Conservation (phyloP, 2,888 invertebrate genomes). For the Parapristionchus giblindavisi region DNA sequence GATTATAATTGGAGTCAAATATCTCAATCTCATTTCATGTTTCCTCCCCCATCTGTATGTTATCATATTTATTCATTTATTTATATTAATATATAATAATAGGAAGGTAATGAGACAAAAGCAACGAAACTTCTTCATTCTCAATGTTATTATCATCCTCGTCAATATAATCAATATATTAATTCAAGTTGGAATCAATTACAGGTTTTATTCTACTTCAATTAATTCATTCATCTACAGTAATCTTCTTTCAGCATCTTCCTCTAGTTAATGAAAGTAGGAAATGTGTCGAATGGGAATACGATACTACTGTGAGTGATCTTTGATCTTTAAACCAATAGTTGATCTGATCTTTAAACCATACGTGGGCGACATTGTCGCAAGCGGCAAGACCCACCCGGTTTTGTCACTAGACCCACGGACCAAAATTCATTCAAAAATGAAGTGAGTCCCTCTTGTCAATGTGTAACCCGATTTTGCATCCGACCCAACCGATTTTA, state of each 20-base stretch:
- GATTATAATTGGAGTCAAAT: constrained; percentile 66
- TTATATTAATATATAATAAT: no score
- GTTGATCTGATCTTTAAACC: no score
- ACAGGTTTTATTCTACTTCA: neutral
- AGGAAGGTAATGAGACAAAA: no score
- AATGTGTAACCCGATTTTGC: no score
- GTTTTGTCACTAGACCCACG: neutral
- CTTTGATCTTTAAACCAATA: neutral
- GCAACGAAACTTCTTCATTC: no score
- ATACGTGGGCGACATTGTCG: no score
- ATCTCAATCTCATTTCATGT: constrained; percentile 59
- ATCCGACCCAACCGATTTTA: no score
- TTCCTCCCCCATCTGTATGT: constrained; percentile 42
- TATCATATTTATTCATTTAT: no score
- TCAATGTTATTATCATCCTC: no score
- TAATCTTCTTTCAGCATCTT: neutral
- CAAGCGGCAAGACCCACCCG: no score
- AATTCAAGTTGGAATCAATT: neutral
- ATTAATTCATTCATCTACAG: neutral
- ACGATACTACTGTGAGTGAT: constrained; percentile 59
- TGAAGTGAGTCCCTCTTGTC: no score
- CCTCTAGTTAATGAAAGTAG: constrained; percentile 16
- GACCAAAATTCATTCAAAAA: neutral
- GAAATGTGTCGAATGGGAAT: constrained; percentile 62
- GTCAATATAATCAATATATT: no score